phyloP scores from a whole-genome alignment of 35 echinoderm and acorn worm genomes.

The Anneissia japonica region DNA sequence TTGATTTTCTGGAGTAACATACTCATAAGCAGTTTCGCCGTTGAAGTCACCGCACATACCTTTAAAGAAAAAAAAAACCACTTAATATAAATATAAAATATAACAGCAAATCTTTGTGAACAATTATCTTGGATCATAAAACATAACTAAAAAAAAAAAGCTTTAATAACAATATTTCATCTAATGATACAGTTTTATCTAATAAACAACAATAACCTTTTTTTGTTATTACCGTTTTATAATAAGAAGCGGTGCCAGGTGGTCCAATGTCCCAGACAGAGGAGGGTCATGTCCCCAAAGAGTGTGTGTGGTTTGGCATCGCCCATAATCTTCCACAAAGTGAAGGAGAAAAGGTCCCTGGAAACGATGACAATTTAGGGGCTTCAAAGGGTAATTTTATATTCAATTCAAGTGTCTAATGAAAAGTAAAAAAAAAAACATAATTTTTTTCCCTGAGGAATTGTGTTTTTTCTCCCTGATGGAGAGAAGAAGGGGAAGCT shows the following conservation, averaged over 20 bases:
- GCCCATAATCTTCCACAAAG: no score
- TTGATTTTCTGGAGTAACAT: not conserved
- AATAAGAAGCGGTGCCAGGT: not conserved
- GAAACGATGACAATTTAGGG: no score
- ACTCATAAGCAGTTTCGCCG: slow-evolving; percentile 21
- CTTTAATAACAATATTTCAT: not conserved
- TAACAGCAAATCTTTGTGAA: not conserved
- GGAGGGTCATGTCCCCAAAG: no score
- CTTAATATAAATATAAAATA: not conserved
- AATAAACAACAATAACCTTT: not conserved
- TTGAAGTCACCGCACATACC: slow-evolving; percentile 48
- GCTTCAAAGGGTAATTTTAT: no score
- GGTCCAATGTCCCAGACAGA: no score
- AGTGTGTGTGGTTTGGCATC: no score
- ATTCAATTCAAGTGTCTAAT: no score
- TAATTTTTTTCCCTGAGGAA: no score
- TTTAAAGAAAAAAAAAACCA: not conserved
- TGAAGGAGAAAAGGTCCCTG: no score
- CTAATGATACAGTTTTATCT: not conserved
- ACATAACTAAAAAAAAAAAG: not conserved
- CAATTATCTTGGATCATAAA: not conserved
- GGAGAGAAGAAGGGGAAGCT: no score
- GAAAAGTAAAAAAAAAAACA: no score
- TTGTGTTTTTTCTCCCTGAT: no score
- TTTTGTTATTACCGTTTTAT: not conserved